A percentile compares a stretch with the other conserved stretches of the same genome.
phyloP scores from a whole-genome alignment of 2,113 vertebrate genomes.

The Corydoras maculifer region DNA sequence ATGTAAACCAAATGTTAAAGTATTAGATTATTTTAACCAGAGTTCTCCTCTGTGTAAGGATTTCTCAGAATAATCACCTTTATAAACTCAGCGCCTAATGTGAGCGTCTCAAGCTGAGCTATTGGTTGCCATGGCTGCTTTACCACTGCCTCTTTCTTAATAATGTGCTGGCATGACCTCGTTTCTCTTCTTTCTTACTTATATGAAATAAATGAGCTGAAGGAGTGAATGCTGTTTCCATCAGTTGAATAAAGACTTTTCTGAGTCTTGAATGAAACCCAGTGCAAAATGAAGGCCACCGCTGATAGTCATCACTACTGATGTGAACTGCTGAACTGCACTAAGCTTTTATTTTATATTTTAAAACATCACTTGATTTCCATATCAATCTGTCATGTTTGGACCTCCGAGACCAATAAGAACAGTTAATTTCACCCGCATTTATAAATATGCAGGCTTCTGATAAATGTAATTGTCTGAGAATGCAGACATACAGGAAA shows the following conservation, averaged over 20 bases:
- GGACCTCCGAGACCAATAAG: slow-evolving; percentile 58
- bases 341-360: slow-evolving; percentile 9
- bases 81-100: slow-evolving; percentile 7
- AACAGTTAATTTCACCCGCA: slow-evolving; percentile 55
- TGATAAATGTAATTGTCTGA: slow-evolving; percentile 73
- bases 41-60: background rate
- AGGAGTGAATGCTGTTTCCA: slow-evolving; percentile 65
- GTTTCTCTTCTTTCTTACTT: slow-evolving; percentile 45
- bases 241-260: slow-evolving; percentile 65
- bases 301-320: slow-evolving; percentile 61
- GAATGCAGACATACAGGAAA: slow-evolving; percentile 51
- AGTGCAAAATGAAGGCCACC: slow-evolving; percentile 57
- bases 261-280: slow-evolving; percentile 58
- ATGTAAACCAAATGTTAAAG: too few species aligned
- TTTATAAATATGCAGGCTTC: slow-evolving; percentile 70
- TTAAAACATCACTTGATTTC: slow-evolving; percentile 50
- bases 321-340: slow-evolving; percentile 32
- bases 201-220: slow-evolving; percentile 56
- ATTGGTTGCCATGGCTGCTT: slow-evolving; percentile 14
- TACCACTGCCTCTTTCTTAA: slow-evolving; percentile 42
- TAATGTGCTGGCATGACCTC: slow-evolving; percentile 51
- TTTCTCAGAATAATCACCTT: background rate
- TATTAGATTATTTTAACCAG: too few species aligned
- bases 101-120: slow-evolving; percentile 14
- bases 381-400: slow-evolving; percentile 65